A percentile compares a stretch with the other conserved stretches of the same genome.
These are phyloP conservation scores for Asbolus verrucosus DNA, from an alignment of 1,140 invertebrate genomes.

Conservation along the genomic window DNA sequence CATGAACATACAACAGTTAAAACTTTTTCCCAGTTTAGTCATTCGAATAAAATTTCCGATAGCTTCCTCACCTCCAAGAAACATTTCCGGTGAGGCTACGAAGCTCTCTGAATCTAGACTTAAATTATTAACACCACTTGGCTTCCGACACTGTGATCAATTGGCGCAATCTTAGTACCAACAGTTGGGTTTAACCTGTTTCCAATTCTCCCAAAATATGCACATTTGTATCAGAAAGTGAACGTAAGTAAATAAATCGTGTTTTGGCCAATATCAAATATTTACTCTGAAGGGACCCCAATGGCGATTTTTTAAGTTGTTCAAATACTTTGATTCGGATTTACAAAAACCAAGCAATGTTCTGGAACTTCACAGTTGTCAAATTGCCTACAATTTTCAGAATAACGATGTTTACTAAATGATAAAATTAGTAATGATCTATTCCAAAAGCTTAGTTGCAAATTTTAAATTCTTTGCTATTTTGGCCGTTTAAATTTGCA, in stretches of 20 bases:
- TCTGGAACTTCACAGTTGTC: too few relatives aligned
- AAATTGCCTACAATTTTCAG: too few relatives aligned
- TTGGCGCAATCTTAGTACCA: conserved; percentile 45
- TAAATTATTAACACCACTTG: conserved; percentile 47
- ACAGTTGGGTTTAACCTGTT: conserved; percentile 42
- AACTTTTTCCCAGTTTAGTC: neutral
- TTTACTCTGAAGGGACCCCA: too few relatives aligned
- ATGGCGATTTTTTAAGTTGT: too few relatives aligned
- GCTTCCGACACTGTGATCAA: conserved; percentile 48
- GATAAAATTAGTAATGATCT: neutral
- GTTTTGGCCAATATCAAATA: neutral
- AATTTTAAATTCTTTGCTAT: too few relatives aligned
- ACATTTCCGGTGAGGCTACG: conserved; percentile 38
- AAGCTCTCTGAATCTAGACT: conserved; percentile 9
- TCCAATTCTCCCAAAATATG: conserved; percentile 28
- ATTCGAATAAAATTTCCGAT: conserved; percentile 25
- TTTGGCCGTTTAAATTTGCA: too few relatives aligned
- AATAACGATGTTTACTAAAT: neutral
- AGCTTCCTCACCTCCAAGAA: conserved; percentile 34
- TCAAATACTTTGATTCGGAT: too few relatives aligned
- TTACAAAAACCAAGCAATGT: neutral
- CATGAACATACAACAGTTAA: too few relatives aligned
- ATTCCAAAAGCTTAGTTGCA: too few relatives aligned
- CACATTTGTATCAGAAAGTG: conserved; percentile 8
- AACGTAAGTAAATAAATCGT: neutral